Evolutionary conservation across 2,888 invertebrate species (phyloP), one percentile per base, ranked within the genome.

Genomic region (Volucella bombylans): DNA sequence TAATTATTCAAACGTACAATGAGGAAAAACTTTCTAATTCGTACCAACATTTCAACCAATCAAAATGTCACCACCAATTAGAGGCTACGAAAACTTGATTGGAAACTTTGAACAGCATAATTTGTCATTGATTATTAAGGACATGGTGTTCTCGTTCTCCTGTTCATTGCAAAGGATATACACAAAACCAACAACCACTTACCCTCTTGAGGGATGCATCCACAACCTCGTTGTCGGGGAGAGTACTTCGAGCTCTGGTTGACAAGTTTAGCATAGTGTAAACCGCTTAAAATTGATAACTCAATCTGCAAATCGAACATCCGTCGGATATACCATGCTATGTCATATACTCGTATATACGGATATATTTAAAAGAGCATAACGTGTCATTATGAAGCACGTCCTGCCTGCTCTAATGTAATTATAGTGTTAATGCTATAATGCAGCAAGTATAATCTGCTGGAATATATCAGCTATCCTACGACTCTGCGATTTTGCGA

Each of bases 371-470:
- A 31, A 31, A 31, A 4, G 31, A 31, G 31, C 31, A 31, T 31
- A 31, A 31, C 31, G 52, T 41, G n/a, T n/a, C 43, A 62, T 69
- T 68, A 61, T 69, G 38, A 18, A 18, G 15, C 39, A 69, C 14
- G 31, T 61, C 18, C 55, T 39, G 10, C 43, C 6, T 31, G 6
- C 43, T 14, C 41, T 45, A 50, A 62, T 61, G 47, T 49, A 50
- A 69, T 71, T 57, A 59, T 64, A 38, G 55, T 80, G 67, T 68
- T 68, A 57, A 81, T 64, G 39, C 12, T 23, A 45, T 64, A 64
- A 74, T 80, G 74, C 57, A 41, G 38, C 64, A 23, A 59, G 23
- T 64, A 82, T 71, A 74, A 81, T 76, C 64, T 55, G 47, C 57
- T 45, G 9, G 18, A 31, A 10, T 59, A 41, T 57, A 82, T 82